Evolutionary conservation across 2,797 vertebrate genomes (phyloP).

Genomic region (Buphagus erythrorhynchus): DNA sequence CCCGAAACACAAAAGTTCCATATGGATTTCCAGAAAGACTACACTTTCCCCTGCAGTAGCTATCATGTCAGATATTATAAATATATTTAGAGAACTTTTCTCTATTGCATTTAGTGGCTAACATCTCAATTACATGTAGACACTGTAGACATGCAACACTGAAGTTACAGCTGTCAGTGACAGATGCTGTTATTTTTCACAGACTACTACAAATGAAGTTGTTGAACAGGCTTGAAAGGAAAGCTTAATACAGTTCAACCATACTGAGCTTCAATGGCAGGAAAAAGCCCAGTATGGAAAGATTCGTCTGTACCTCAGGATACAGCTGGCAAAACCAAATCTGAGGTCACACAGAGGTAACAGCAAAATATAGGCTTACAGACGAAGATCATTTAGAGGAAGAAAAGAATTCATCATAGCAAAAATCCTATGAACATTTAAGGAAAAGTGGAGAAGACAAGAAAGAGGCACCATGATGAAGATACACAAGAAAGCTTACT

Average conservation of each 20-base stretch:
- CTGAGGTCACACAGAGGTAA: background rate
- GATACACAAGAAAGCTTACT: background rate
- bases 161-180: background rate
- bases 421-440: background rate
- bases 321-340: background rate
- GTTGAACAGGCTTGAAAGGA: background rate
- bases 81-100: background rate
- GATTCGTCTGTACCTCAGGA: background rate
- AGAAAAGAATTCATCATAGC: background rate
- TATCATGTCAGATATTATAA: background rate
- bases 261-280: background rate
- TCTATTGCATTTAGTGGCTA: background rate
- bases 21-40: background rate
- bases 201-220: background rate
- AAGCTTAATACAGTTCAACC: background rate
- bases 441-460: background rate
- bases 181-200: background rate
- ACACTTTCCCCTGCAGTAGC: background rate
- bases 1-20: background rate
- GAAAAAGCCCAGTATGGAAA: background rate
- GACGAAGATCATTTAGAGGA: background rate
- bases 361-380: background rate
- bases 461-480: background rate
- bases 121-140: background rate
- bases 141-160: background rate